phyloP scores from a whole-genome alignment of 2,113 vertebrate genomes.

The Cepphus grylle region DNA sequence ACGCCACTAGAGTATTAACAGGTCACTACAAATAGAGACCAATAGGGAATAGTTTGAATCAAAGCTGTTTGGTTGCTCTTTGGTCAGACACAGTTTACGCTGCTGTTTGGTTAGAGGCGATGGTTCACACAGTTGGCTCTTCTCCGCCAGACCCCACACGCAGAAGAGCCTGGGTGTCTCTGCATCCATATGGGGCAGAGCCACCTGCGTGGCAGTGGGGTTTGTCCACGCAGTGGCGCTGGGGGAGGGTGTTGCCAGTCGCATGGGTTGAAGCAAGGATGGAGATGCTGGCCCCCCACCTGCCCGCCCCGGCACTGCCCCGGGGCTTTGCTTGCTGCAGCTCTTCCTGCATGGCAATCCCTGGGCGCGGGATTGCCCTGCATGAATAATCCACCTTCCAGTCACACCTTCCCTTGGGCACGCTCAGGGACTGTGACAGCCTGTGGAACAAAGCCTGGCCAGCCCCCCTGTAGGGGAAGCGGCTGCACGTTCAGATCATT shows the following conservation, averaged over 20 bases:
- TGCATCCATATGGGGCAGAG: not conserved
- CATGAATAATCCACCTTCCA: not conserved
- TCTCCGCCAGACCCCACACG: accelerated
- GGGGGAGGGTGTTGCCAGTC: not conserved
- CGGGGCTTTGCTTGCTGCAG: not conserved
- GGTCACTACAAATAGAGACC: not conserved
- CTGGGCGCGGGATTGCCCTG: accelerated
- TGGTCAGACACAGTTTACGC: not conserved
- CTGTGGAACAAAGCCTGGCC: not conserved
- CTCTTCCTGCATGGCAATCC: not conserved
- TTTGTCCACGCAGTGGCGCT: accelerated
- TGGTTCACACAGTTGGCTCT: not conserved
- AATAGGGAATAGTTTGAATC: not conserved
- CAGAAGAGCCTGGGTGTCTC: not conserved
- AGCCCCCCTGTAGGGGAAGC: accelerated
- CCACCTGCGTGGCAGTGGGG: accelerated
- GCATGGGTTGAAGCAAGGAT: not conserved
- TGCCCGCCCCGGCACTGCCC: not conserved
- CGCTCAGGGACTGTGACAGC: not conserved
- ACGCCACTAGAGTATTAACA: not conserved
- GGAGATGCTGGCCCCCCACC: not conserved
- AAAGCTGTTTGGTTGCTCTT: not conserved
- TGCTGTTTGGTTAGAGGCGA: not conserved
- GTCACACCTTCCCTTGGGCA: accelerated
- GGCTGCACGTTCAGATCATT: not conserved